These are phyloP conservation scores for Pseudeuparius sepicola DNA, from an alignment of 2,888 invertebrate genomes.

Conservation along the genomic window DNA sequence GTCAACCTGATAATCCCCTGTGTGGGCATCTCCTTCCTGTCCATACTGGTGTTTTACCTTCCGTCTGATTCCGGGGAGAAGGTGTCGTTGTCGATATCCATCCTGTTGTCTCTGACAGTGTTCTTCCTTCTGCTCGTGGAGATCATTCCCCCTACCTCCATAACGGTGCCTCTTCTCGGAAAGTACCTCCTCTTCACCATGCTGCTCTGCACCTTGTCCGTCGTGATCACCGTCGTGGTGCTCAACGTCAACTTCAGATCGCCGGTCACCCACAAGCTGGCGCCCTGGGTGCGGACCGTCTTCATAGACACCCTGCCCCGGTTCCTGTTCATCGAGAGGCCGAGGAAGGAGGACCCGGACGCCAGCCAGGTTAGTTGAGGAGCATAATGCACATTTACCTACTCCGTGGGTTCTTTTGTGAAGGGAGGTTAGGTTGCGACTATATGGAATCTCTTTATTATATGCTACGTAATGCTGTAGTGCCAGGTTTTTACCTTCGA, in stretches of 20 bases:
- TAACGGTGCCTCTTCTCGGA: conserved; percentile 84
- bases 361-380: conserved; percentile 38
- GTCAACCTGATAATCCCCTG: conserved; percentile 96
- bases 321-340: conserved; percentile 80
- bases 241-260: conserved; percentile 84
- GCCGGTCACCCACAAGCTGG: conserved; percentile 86
- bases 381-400: no score
- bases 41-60: conserved; percentile 93
- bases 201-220: conserved; percentile 87
- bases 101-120: conserved; percentile 85
- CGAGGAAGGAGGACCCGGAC: conserved; percentile 67
- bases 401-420: no score
- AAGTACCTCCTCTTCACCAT: conserved; percentile 86
- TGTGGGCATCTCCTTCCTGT: conserved; percentile 92
- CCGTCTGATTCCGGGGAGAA: conserved; percentile 98
- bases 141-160: conserved; percentile 89
- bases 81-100: conserved; percentile 91
- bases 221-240: conserved; percentile 88
- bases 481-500: no score
- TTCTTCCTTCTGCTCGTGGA: conserved; percentile 89
- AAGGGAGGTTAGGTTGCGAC: no score
- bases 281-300: conserved; percentile 80
- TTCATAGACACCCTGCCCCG: conserved; percentile 80
- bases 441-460: no score
- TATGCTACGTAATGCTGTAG: no score